Conservation (phyloP, 2,113 vertebrate species). For the Cyprinodon variegatus region DNA sequence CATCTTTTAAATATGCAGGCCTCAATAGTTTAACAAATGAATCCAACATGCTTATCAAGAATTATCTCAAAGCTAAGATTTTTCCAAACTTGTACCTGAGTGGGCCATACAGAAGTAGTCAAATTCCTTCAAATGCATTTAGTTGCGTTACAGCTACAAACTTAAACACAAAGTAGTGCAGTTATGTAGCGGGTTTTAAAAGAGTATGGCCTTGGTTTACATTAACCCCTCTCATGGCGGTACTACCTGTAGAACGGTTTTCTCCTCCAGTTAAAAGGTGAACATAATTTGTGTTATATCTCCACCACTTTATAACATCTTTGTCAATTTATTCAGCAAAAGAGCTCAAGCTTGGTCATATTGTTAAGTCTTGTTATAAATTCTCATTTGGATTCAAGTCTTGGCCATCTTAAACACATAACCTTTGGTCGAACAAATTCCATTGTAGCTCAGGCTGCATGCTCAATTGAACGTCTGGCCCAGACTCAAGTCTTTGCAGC, state of each 20-base stretch:
- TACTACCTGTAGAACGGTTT: background rate
- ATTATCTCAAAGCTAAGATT: background rate
- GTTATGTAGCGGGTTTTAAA: background rate
- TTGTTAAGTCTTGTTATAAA: background rate
- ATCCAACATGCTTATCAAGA: background rate
- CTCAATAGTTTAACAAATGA: background rate
- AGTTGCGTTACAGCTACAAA: background rate
- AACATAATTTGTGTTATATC: too few species aligned
- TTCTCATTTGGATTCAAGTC: background rate
- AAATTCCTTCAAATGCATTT: background rate
- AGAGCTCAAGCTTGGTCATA: background rate
- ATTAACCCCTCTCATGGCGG: too few species aligned
- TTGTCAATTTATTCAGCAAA: background rate
- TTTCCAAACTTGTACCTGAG: too few species aligned
- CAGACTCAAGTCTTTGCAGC: too few species aligned
- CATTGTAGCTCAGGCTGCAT: too few species aligned
- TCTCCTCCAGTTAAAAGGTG: background rate
- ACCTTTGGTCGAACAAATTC: background rate
- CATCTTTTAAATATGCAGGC: background rate
- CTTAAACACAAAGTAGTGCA: background rate
- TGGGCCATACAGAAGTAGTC: background rate
- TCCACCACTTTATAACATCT: background rate
- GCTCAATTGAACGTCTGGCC: too few species aligned
- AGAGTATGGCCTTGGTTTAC: background rate
- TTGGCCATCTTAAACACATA: background rate